phyloP scores from a whole-genome alignment of 1,140 invertebrate species.

The Archivesica marissinica region DNA sequence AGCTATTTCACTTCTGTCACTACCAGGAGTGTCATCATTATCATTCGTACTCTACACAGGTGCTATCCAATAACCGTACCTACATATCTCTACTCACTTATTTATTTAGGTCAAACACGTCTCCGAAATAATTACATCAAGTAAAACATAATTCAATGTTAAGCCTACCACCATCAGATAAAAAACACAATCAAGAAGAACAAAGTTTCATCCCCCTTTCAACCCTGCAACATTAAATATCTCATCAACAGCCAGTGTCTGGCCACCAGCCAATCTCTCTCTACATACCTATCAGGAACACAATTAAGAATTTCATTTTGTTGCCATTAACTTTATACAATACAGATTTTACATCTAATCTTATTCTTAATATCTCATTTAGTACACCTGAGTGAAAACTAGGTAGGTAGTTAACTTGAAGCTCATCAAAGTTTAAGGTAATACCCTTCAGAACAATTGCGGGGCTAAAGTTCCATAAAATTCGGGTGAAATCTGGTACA shows the following conservation, averaged over 20 bases:
- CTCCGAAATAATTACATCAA: constrained; percentile 11
- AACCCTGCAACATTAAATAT: constrained; percentile 15
- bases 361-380: constrained; percentile 49
- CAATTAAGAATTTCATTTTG: constrained; percentile 56
- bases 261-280: constrained; percentile 34
- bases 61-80: no score
- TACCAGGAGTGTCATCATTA: no score
- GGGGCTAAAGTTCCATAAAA: neutral
- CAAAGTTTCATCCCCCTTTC: constrained; percentile 27
- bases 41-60: no score
- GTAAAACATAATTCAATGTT: constrained; percentile 23
- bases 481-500: neutral
- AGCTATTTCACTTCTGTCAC: no score
- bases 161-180: neutral
- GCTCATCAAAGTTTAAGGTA: neutral
- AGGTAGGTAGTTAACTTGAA: neutral
- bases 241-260: constrained; percentile 14
- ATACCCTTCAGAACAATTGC: neutral
- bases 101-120: constrained; percentile 1
- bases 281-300: constrained; percentile 31
- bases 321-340: constrained; percentile 58
- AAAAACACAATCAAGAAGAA: constrained; percentile 21
- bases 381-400: constrained; percentile 40
- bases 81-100: no score
- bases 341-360: constrained; percentile 53